Percentiles rank a stretch among this genome's conserved stretches.
Conservation (phyloP, 2,797 vertebrate genomes). For the Eulemur albifrons region DNA sequence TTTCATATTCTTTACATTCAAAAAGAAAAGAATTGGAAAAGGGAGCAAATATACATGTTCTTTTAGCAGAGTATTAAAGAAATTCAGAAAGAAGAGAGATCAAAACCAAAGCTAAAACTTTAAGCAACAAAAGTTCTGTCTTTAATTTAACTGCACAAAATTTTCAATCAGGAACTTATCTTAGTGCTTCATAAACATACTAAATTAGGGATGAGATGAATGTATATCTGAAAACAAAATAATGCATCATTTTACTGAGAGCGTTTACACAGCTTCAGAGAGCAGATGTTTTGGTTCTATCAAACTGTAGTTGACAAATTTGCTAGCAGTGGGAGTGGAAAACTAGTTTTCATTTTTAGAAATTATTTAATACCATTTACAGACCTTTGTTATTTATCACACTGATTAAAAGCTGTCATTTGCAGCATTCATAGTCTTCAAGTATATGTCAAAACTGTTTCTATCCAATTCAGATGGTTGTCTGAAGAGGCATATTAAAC, state of each 20-base stretch:
- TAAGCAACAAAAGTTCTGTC: slow-evolving; percentile 58
- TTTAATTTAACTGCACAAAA: slow-evolving; percentile 49
- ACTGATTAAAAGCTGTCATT: slow-evolving; percentile 81
- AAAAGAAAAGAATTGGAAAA: not conserved
- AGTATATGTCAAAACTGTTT: slow-evolving; percentile 72
- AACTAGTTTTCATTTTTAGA: slow-evolving; percentile 81
- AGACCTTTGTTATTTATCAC: slow-evolving; percentile 76
- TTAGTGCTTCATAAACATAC: slow-evolving; percentile 49
- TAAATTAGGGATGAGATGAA: slow-evolving; percentile 71
- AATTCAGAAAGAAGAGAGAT: not conserved
- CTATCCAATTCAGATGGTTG: slow-evolving; percentile 64
- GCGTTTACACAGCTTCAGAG: slow-evolving; percentile 64
- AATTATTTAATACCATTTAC: slow-evolving; percentile 71
- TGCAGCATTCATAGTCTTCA: slow-evolving; percentile 74
- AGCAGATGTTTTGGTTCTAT: slow-evolving; percentile 77
- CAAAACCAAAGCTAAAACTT: slow-evolving; percentile 43
- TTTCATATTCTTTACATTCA: not conserved
- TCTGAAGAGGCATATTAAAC: slow-evolving; percentile 67
- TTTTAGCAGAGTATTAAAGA: not conserved
- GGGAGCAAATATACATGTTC: not conserved
- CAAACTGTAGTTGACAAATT: slow-evolving; percentile 74
- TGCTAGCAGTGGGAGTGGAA: slow-evolving; percentile 61
- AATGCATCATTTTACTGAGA: slow-evolving; percentile 61
- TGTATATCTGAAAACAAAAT: slow-evolving; percentile 42
- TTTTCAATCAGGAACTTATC: slow-evolving; percentile 60